phyloP scores from a whole-genome alignment of 35 echinoderm and acorn worm species.

The Eucidaris tribuloides region DNA sequence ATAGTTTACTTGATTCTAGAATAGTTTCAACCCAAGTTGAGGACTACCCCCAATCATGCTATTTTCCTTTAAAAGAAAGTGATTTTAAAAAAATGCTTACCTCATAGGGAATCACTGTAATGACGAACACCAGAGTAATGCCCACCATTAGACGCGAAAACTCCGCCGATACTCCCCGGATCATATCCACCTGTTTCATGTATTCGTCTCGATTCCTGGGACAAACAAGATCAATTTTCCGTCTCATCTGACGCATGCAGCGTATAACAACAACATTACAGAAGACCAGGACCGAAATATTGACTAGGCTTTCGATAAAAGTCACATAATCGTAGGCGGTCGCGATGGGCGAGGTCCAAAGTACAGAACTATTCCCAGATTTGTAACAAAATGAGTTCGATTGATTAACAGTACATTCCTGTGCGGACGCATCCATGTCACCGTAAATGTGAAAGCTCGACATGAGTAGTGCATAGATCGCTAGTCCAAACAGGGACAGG shows the following conservation, averaged over 20 bases:
- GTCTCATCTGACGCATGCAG: constrained; percentile 58
- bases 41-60: no score
- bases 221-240: constrained; percentile 56
- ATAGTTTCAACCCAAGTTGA: no score
- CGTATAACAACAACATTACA: constrained; percentile 76
- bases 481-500: not conserved
- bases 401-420: not conserved
- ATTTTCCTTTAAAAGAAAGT: no score
- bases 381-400: not conserved
- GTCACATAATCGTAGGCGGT: constrained; percentile 57
- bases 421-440: not conserved
- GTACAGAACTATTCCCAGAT: not conserved
- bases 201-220: constrained; percentile 85
- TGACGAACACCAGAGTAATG: constrained; percentile 64
- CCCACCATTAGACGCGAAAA: constrained; percentile 95
- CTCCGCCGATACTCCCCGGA: constrained; percentile 74
- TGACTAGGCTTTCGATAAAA: constrained; percentile 51
- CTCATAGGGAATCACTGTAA: constrained; percentile 76
- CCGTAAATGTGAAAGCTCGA: constrained; percentile 26
- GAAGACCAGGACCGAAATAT: constrained; percentile 44
- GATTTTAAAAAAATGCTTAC: constrained; percentile 40
- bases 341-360: not conserved
- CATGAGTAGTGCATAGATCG: constrained; percentile 39
- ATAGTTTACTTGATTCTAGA: no score
- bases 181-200: constrained; percentile 76